Conservation (phyloP, 2,113 vertebrate species). For the Gymnorhina tibicen region DNA sequence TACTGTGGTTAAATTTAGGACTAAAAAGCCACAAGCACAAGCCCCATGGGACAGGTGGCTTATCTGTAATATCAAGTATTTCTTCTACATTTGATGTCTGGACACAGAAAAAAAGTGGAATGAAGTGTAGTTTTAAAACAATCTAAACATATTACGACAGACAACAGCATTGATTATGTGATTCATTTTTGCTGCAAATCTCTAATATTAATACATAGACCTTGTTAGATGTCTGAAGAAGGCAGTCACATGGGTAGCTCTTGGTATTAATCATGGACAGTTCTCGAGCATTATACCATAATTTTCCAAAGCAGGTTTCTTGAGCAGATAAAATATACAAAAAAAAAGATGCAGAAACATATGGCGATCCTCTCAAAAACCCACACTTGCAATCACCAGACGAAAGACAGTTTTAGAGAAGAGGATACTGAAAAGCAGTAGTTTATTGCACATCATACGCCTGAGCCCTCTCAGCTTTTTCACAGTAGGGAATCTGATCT, state of each 20-base stretch:
- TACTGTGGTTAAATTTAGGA: background rate
- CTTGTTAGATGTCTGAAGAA: background rate
- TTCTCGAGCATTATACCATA: background rate
- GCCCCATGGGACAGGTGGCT: background rate
- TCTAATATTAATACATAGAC: background rate
- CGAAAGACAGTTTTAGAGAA: background rate
- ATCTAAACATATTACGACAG: background rate
- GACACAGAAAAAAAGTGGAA: background rate
- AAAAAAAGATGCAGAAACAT: background rate
- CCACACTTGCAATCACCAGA: background rate
- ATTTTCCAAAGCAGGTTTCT: background rate
- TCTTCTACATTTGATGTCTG: background rate
- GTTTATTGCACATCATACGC: background rate
- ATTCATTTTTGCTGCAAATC: background rate
- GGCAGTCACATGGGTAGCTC: background rate
- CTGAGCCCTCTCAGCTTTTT: slow-evolving; percentile 7
- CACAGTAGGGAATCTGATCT: slow-evolving; percentile 1
- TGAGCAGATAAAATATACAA: background rate
- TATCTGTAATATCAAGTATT: background rate
- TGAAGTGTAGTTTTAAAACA: background rate
- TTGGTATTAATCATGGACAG: background rate
- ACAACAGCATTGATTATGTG: background rate
- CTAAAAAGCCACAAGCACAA: background rate
- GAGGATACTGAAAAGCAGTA: background rate
- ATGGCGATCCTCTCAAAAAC: background rate